Base-by-base conservation (phyloP, 2,888 invertebrate genomes). In the Netelia virgata region DNA sequence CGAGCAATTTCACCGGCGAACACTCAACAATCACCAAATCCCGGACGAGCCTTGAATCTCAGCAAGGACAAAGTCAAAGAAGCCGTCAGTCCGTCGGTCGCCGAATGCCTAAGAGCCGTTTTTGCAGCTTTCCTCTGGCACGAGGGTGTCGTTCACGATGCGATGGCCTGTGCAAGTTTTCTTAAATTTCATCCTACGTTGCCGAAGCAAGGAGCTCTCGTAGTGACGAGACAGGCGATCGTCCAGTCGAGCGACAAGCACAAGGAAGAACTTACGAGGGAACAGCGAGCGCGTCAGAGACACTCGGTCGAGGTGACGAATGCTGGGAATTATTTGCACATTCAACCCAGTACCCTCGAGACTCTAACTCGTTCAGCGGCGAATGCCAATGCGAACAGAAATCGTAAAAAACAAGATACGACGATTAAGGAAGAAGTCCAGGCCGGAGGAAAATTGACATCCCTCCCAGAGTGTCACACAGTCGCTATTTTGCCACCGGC, bases 91-190 rank as follows among this genome's bases (percentile, higher is more conserved):
- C 98, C 98, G 0, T 97, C 98, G 0, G 97, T 98, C 74, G 98
- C 98, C 0, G 98, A 99, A 93, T 97, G 98, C 88, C 94, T 98
- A 23, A 94, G 99, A n/a, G 97, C 98, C 0, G 97, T 98, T 5
- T 99, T 99, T 94, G 99, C 99, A 0, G 98, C 99, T 0, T 96
- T 99, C 89, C 94, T 99, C 1, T 99, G 99, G 99, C 99, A 99
- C 92, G 99, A 99, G 94, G 98, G 98, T 14, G 96, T 99, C 66
- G 98, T 99, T 0, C 98, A 99, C 92, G 99, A 99, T 93, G 98
- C 99, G 6, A 99, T 99, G 96, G 98, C 99, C 0, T 99, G 98
- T 92, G 98, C 99, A 0, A 98, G 99, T 0, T 99, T 98, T 92
- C 95, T 99, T 9, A 98, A 98, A 94, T 99, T 99, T 92, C 97